Evolutionary conservation across 2,888 invertebrate species (phyloP), one percentile per base, ranked within the genome.

Genomic region (Gerris lacustris): DNA sequence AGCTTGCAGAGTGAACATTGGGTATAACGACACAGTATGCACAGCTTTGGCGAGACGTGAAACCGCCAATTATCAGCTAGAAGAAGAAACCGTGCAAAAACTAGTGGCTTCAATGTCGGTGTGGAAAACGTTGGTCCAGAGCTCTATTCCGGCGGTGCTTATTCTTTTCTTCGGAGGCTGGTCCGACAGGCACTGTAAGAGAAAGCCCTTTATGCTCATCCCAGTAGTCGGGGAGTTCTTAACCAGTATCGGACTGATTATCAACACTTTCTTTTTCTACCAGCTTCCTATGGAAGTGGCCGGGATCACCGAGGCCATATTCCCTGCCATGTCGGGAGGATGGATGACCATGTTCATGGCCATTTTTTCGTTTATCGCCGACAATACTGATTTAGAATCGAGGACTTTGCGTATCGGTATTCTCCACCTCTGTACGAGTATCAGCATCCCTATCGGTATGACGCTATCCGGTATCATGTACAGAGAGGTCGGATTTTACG

Each of bases 281-380:
- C 86, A 89, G 78, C 81, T 91, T 63, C 91, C 91, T 0, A 89
- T 92, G 84, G 92, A 92, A 82, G 76, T 77, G 43, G 88, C 89
- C 17, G 92, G 90, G 0, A 84, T 91, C 6, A 87, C 90, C 0
- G 92, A 92, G 80, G 90, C 90, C 0, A 83, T 92, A 74, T 91
- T 91, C 80, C 92, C 92, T 5, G 91, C 91, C 0, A 78, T 92
- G 6, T 90, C 91, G 0, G 90, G 92, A 9, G 92, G 92, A 9
- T 92, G 92, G 92, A 91, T 91, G 79, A 91, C 91, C 47, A 91
- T 92, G 91, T 88, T 92, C 77, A 92, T 92, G 91, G 91, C 91
- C 31, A 88, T 93, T 75, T 91, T 94, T 81, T 91, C 92, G 81
- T 94, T 94, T 79, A 89, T 95, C 72, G 91, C 89, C 2, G 93